These are phyloP conservation scores for Neotoxoptera formosana DNA, from an alignment of 1,140 invertebrate species.

Conservation along the genomic window DNA sequence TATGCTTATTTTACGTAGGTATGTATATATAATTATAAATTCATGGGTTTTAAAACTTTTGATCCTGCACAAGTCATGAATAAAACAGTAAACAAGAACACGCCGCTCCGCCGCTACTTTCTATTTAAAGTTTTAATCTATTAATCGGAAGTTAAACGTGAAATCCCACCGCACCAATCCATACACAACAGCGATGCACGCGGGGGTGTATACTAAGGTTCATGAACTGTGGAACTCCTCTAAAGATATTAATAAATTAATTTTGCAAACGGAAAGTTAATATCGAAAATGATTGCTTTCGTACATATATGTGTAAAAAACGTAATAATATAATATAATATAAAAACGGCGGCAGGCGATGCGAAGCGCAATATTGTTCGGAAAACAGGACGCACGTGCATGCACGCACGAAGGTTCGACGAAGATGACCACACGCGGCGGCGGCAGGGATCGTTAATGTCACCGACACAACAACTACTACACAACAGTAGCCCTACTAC, in stretches of 20 bases:
- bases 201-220: background rate
- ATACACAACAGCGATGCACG: background rate
- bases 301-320: background rate
- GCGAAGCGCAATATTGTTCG: background rate
- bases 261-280: background rate
- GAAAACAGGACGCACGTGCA: background rate
- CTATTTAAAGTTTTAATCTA: constrained; percentile 42
- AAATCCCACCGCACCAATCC: background rate
- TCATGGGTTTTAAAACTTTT: background rate
- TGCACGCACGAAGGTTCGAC: background rate
- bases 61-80: background rate
- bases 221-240: background rate
- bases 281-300: constrained; percentile 26
- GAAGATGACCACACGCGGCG: background rate
- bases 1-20: background rate
- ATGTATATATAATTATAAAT: constrained; percentile 40
- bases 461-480: background rate
- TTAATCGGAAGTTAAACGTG: constrained; percentile 33
- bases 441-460: background rate
- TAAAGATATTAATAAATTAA: background rate
- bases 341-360: background rate
- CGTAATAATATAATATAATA: background rate
- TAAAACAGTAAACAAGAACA: constrained; percentile 30
- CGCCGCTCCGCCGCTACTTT: background rate
- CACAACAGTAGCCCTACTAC: background rate